These are phyloP conservation scores for Oxycera nigricornis DNA, from an alignment of 2,888 invertebrate species.

Conservation along the genomic window DNA sequence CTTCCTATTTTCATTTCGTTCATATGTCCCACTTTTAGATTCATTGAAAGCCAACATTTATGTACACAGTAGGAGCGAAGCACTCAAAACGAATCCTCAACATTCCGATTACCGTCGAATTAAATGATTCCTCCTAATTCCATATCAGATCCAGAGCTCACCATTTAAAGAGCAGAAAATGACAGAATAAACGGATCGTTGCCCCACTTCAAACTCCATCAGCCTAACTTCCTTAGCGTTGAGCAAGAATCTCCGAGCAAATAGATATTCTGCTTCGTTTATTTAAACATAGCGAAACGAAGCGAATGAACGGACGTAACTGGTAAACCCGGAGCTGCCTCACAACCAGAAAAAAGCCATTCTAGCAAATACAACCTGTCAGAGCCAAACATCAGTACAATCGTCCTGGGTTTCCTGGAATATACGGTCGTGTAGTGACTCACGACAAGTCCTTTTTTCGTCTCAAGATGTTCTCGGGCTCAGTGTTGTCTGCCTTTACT, in stretches of 20 bases:
- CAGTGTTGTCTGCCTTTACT: neutral
- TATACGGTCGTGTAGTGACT: neutral
- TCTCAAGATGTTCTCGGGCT: neutral
- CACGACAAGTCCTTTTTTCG: neutral
- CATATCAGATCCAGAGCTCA: neutral
- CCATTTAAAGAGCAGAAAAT: conserved; percentile 16
- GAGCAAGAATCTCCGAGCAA: neutral
- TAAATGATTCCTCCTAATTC: neutral
- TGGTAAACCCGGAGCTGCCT: neutral
- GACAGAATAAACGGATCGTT: conserved; percentile 15
- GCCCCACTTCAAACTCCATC: neutral
- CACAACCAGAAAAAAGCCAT: neutral
- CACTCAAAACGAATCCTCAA: neutral
- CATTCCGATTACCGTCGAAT: neutral
- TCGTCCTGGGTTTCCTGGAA: neutral
- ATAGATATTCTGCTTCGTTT: conserved; percentile 4
- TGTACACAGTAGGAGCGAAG: too few species aligned
- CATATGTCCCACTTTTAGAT: too few species aligned
- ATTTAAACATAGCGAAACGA: neutral
- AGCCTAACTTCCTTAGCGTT: neutral
- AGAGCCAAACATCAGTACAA: conserved; percentile 20
- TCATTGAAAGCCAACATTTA: too few species aligned
- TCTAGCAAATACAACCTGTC: conserved; percentile 19
- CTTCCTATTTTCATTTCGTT: too few species aligned
- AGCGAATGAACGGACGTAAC: neutral